These are phyloP conservation scores for Drosophila cracens DNA, from an alignment of 2,888 invertebrate genomes.

Conservation along the genomic window DNA sequence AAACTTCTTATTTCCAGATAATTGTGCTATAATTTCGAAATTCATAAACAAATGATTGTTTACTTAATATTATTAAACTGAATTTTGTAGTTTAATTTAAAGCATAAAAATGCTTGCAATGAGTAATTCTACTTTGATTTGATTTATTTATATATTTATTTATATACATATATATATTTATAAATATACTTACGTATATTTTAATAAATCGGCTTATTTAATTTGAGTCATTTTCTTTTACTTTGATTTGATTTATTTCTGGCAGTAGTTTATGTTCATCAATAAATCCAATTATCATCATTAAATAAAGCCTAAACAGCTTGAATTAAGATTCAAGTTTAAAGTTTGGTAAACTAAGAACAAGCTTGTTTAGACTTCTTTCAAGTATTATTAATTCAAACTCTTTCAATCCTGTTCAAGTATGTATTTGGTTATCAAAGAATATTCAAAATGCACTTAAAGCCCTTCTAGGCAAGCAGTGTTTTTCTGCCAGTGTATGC, in stretches of 20 bases:
- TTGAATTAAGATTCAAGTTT: not conserved
- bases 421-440: too few relatives aligned
- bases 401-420: too few relatives aligned
- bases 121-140: not conserved
- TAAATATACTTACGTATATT: too few relatives aligned
- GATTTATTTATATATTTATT: not conserved
- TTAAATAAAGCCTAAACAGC: not conserved
- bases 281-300: not conserved
- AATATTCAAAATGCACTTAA: not conserved
- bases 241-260: not conserved
- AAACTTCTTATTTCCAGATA: not conserved
- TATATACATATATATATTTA: too few relatives aligned
- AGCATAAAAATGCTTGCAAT: not conserved
- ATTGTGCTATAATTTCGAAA: not conserved
- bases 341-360: not conserved
- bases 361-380: not conserved
- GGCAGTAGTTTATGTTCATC: not conserved
- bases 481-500: constrained; percentile 7
- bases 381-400: not conserved
- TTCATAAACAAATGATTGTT: not conserved
- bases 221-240: not conserved
- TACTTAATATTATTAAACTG: not conserved
- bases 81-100: not conserved
- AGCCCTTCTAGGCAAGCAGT: not conserved
- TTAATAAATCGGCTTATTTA: not conserved